These are phyloP conservation scores for Hirtodrosophila cameraria DNA, from an alignment of 2,888 invertebrate genomes.

Conservation along the genomic window DNA sequence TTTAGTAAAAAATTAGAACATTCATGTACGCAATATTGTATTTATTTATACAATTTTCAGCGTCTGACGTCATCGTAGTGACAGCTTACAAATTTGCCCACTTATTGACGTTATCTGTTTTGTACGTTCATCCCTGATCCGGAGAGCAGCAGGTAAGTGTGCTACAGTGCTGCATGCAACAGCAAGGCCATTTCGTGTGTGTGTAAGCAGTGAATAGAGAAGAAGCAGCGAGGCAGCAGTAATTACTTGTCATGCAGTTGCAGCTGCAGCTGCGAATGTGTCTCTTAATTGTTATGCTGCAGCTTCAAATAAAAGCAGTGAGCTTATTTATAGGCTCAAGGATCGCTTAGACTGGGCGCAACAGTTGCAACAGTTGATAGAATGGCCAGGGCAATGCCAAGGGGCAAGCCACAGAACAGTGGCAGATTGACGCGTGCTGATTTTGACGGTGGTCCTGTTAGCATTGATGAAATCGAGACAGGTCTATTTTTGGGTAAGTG, in stretches of 20 bases:
- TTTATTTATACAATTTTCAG: not conserved
- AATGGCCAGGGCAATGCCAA: conserved; percentile 8
- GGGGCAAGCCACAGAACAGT: conserved; percentile 46
- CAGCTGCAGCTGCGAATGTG: not conserved
- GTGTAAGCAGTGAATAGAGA: conserved; percentile 3
- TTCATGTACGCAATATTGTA: not conserved
- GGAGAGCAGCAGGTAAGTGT: conserved; percentile 29
- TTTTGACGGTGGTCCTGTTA: conserved; percentile 84
- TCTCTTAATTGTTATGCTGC: conserved; percentile 8
- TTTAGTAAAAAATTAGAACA: too few relatives aligned
- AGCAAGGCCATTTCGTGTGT: conserved; percentile 20
- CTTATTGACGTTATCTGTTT: conserved; percentile 11
- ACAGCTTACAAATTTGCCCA: not conserved
- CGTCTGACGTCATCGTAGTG: conserved; percentile 43
- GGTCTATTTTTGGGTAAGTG: conserved; percentile 82
- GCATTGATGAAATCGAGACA: conserved; percentile 83
- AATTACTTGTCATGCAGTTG: conserved; percentile 4
- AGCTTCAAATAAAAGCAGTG: conserved; percentile 11
- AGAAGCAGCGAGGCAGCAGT: too few relatives aligned
- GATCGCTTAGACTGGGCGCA: conserved; percentile 30
- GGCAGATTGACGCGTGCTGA: conserved; percentile 81
- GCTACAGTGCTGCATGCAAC: conserved; percentile 7
- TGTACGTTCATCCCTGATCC: too few relatives aligned
- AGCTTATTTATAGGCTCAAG: conserved; percentile 18
- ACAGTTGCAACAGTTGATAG: conserved; percentile 33